Conservation (phyloP, 2,113 vertebrate species). For the Poeciliopsis occidentalis region DNA sequence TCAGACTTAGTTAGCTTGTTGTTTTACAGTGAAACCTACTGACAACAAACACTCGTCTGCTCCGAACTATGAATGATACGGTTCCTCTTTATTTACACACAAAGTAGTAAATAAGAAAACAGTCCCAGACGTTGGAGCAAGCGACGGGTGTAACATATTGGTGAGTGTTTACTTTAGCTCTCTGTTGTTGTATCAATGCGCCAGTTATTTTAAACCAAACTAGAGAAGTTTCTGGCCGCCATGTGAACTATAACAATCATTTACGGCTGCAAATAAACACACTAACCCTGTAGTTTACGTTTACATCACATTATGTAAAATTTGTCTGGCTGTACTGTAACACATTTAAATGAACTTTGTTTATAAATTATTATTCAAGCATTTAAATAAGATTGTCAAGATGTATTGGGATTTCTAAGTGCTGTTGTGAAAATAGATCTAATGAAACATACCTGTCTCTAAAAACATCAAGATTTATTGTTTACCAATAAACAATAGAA, state of each 20-base stretch:
- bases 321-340: neutral
- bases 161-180: slow-evolving; percentile 46
- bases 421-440: too few species aligned
- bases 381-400: neutral
- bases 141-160: neutral
- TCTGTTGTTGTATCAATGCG: neutral
- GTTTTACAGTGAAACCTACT: slow-evolving; percentile 20
- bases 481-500: neutral
- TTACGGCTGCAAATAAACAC: neutral
- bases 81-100: neutral
- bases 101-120: slow-evolving; percentile 1
- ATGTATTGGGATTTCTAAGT: neutral
- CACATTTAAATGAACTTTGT: neutral
- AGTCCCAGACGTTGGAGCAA: neutral
- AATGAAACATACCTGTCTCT: too few species aligned
- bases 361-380: neutral
- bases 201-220: neutral
- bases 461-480: neutral
- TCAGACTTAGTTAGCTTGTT: slow-evolving; percentile 53
- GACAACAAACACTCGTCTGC: slow-evolving; percentile 12
- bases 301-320: neutral
- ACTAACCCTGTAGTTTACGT: neutral
- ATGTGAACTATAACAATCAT: neutral
- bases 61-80: slow-evolving; percentile 7
- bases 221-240: neutral